Percentiles rank a stretch among this genome's conserved stretches.
Conservation (phyloP, 2,113 vertebrate genomes). For the Gadus chalcogrammus region DNA sequence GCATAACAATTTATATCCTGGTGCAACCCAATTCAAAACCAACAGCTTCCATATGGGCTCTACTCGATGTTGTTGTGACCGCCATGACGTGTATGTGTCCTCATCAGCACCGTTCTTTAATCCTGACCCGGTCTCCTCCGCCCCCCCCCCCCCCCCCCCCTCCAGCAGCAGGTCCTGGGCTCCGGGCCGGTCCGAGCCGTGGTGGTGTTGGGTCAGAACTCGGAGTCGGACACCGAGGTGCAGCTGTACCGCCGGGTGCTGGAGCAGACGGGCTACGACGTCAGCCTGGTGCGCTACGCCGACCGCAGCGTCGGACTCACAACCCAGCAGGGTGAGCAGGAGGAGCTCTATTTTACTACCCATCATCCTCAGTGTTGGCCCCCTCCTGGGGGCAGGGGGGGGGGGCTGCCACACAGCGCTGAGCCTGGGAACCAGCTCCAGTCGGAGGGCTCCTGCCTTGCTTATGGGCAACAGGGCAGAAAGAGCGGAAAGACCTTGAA, state of each 20-base stretch:
- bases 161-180: neutral
- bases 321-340: slow-evolving; percentile 3
- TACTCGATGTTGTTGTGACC: neutral
- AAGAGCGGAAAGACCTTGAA: too few relatives aligned
- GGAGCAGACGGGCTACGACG: slow-evolving; percentile 68
- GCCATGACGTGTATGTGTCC: neutral
- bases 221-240: slow-evolving; percentile 61
- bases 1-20: too few relatives aligned
- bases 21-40: neutral
- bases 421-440: too few relatives aligned
- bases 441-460: too few relatives aligned
- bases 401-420: too few relatives aligned
- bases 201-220: slow-evolving; percentile 69
- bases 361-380: too few relatives aligned
- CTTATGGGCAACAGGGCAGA: too few relatives aligned
- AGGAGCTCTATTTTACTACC: neutral
- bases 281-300: slow-evolving; percentile 69
- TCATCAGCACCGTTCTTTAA: too few relatives aligned
- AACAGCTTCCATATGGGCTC: neutral
- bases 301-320: slow-evolving; percentile 52
- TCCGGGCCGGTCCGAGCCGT: slow-evolving; percentile 49
- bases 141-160: neutral
- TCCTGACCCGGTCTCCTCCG: neutral
- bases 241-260: slow-evolving; percentile 77
- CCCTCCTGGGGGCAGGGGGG: too few relatives aligned